Evolutionary conservation across 1,140 invertebrate genomes (phyloP).

Genomic region (Drosophila subpulchrella): DNA sequence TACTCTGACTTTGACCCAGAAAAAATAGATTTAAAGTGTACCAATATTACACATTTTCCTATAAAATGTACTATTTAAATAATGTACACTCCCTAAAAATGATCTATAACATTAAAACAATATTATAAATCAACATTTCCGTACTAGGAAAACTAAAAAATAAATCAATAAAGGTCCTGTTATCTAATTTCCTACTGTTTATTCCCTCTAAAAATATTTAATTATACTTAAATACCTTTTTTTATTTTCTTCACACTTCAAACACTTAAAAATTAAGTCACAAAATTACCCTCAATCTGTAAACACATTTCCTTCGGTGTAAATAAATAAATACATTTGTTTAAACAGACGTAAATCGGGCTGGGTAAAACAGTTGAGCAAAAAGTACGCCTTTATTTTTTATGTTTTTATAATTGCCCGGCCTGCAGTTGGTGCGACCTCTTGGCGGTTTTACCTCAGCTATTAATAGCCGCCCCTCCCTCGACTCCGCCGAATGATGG

Average conservation of each 20-base stretch:
- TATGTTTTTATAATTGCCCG: constrained; percentile 63
- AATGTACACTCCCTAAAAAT: too few species aligned
- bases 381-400: constrained; percentile 57
- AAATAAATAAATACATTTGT: constrained; percentile 12
- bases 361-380: constrained; percentile 59
- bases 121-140: too few species aligned
- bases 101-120: too few species aligned
- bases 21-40: neutral
- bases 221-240: too few species aligned
- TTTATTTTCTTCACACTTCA: too few species aligned
- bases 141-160: too few species aligned
- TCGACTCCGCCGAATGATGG: constrained; percentile 22
- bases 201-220: too few species aligned
- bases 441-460: constrained; percentile 56
- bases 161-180: too few species aligned
- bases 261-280: neutral
- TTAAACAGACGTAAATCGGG: constrained; percentile 43
- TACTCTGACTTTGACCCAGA: neutral
- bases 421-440: constrained; percentile 61
- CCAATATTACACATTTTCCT: too few species aligned
- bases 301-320: neutral
- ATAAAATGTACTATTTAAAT: too few species aligned
- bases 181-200: too few species aligned
- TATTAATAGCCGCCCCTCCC: constrained; percentile 60
- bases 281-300: too few species aligned